Evolutionary conservation across 2,888 invertebrate genomes (phyloP).

Genomic region (Limnephilus auricula): DNA sequence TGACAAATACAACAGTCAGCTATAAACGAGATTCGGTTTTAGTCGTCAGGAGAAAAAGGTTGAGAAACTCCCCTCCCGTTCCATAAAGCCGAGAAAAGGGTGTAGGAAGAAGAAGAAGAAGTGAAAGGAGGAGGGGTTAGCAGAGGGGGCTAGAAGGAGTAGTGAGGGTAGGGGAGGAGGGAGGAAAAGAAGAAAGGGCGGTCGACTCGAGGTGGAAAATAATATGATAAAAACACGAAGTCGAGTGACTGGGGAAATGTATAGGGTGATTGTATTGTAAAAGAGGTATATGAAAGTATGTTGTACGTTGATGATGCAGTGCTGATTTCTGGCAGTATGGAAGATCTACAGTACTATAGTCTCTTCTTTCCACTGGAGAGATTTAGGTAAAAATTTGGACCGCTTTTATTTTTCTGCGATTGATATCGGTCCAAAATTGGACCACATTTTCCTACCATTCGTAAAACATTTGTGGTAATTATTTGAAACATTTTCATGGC

Average conservation of each 20-base stretch:
- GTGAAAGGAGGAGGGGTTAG: conserved; percentile 26
- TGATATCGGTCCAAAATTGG: no score
- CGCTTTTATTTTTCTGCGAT: no score
- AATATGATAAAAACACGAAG: conserved; percentile 66
- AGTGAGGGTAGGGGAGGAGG: conserved; percentile 18
- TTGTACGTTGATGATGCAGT: no score
- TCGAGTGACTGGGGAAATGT: conserved; percentile 60
- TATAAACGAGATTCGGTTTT: not conserved
- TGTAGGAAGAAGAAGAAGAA: conserved; percentile 30
- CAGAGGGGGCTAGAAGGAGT: conserved; percentile 29
- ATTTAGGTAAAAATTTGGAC: no score
- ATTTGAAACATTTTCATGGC: no score
- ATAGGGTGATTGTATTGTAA: conserved; percentile 41
- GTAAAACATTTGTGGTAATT: no score
- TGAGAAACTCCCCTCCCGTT: conserved; percentile 53
- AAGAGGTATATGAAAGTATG: not conserved
- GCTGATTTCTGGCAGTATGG: no score
- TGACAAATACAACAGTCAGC: conserved; percentile 51
- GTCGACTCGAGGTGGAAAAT: conserved; percentile 64
- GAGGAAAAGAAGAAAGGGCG: conserved; percentile 61
- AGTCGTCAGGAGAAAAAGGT: conserved; percentile 61
- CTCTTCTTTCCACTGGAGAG: no score
- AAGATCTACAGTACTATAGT: no score
- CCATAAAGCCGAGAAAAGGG: conserved; percentile 32
- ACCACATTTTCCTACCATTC: no score